A percentile compares a stretch with the other conserved stretches of the same genome.
Conservation (phyloP, 1,140 invertebrate species). For the Centruroides sculpturatus region DNA sequence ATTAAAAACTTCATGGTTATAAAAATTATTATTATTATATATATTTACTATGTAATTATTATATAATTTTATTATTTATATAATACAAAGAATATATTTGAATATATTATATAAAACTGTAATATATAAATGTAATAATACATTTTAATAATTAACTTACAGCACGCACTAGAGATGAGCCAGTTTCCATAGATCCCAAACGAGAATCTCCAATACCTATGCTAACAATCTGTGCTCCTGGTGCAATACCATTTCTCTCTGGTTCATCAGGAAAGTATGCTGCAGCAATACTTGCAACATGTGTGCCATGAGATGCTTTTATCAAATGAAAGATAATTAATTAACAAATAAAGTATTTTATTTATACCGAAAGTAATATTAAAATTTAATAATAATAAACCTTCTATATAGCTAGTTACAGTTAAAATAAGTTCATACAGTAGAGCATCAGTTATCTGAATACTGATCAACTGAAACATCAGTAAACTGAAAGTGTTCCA, state of each 20-base stretch:
- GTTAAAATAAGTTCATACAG: background rate
- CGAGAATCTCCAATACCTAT: conserved; percentile 80
- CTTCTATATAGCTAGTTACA: background rate
- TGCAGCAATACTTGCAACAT: conserved; percentile 89
- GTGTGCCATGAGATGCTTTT: conserved; percentile 83
- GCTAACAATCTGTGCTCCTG: conserved; percentile 89
- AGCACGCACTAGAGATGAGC: conserved; percentile 72
- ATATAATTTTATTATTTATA: too few relatives aligned
- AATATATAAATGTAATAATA: too few relatives aligned
- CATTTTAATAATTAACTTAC: conserved; percentile 34
- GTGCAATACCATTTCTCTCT: conserved; percentile 85
- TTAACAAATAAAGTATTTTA: background rate
- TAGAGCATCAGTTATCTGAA: too few relatives aligned
- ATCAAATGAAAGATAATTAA: conserved; percentile 17
- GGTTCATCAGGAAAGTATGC: conserved; percentile 79
- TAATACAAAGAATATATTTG: too few relatives aligned
- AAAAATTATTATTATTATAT: too few relatives aligned
- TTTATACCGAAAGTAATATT: background rate
- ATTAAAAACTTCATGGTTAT: too few relatives aligned
- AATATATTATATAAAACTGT: too few relatives aligned
- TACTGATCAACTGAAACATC: too few relatives aligned
- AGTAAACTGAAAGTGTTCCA: too few relatives aligned
- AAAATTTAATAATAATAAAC: background rate
- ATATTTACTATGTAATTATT: too few relatives aligned
- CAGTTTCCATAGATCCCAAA: conserved; percentile 90